Base-by-base conservation (phyloP, 2,113 vertebrate species). In the Tetrax tetrax region DNA sequence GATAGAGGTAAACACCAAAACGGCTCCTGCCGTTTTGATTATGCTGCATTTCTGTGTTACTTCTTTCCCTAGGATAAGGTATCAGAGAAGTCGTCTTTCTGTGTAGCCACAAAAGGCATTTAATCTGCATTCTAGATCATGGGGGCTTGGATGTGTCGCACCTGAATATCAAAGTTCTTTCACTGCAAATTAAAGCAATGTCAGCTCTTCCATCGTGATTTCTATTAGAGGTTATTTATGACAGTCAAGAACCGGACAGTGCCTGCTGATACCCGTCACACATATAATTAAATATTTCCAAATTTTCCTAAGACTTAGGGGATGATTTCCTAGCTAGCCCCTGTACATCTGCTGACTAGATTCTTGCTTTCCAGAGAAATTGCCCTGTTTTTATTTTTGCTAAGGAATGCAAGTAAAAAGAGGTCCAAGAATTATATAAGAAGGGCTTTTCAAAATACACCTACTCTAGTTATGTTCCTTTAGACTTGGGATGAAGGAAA, bases 1-100 rank as follows among this genome's bases (percentile, higher is more conserved):
- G 63, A 50, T 83, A 50, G 95, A 97, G 93, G 94, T 97, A 82
- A 97, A 77, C 33, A 76, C 20, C 35, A 71, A 79, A 68, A 47
- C 60, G 56, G 37, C 57, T 57, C 37, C 43, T 75, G 61, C 23
- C 50, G 47, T 61, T 27, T 51, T 9, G 20, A 29, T 35, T 90
- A 12, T 48, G 35, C 59, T 90, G 45, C 25, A 14, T 60, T 81
- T 51, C 4, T 37, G 23, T 59, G 43, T 57, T 53, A 19, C 61
- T 70, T 33, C 47, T 85, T 68, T 41, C 31, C 25, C 12, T 18
- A 4, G 22, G 35, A 2, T 79, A 57, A 61, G 80, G 2, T 35
- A 24, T 4, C 4, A 5, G 51, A 53, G 60, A 50, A 66, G 23
- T 59, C 7, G 18, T 45, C 9, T 77, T 92, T 56, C 65, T 61